Base-by-base conservation (phyloP, 2,888 invertebrate genomes). In the Muscina levida region DNA sequence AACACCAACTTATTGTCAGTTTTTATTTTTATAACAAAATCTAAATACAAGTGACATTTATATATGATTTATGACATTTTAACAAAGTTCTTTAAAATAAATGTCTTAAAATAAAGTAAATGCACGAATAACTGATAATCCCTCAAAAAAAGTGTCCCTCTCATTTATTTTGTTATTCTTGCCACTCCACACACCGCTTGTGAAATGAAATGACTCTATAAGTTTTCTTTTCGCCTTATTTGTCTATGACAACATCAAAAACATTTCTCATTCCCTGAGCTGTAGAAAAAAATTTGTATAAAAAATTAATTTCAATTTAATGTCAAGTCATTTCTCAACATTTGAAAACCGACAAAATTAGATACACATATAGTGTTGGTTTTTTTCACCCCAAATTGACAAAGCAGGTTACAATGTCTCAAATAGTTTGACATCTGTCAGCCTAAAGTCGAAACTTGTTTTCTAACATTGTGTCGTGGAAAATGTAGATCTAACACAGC, bases 301-400 rank as follows among this genome's bases (percentile, higher is more conserved):
- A 22, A 44, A 78, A 78, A 77, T 56, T 77, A 68, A 62, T 81
- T 77, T 72, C 53, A 65, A 39, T 53, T 71, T 62, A 62, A 81
- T 53, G 31, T 72, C 26, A 68, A 74, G 39, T 67, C 59, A 71
- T 74, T 66, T 1, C 15, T 67, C 37, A 66, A 22, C 42, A 62
- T 37, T n/a, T 31, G 62, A 31, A 46, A 48, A 24, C 11, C 31
- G 39, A 71, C 13, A 17, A n/a, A n/a, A n/a, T n/a, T n/a, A n/a
- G n/a, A n/a, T n/a, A n/a, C n/a, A n/a, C n/a, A n/a, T n/a, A n/a
- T n/a, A n/a, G 37, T 37, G 2, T 19, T 48, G 48, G 17, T 48
- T 48, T 19, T 48, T 48, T 19, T 37, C 22, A 19, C 19, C 5
- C 17, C 48, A 48, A 48, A 19, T 17, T 1, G 8, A 48, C 19